Base-by-base conservation (phyloP, 1,140 invertebrate species). In the Panagrolaimus sp. region DNA sequence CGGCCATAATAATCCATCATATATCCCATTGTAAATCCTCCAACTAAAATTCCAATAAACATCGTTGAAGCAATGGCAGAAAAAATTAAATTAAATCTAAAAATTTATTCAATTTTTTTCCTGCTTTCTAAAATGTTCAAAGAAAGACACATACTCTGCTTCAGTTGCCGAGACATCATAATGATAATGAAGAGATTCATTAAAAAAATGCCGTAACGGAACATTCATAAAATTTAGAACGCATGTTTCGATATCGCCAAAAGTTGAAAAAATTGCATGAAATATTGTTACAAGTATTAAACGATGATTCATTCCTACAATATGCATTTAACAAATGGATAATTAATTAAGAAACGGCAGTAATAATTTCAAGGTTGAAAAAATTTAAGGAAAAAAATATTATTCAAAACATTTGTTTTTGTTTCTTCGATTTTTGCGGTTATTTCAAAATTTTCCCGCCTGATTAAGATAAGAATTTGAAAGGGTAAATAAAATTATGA, bases 1-100 rank as follows among this genome's bases (percentile, higher is more conserved):
- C 63, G 32, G 14, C 63, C 63, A 21, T 24, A 28, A 43, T 64
- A 43, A 28, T 64, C 38, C 38, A 43, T 64, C 1, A 32, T 7
- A 7, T 32, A 43, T 14, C 28, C 28, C 17, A 21, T 43, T 7
- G 28, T 64, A 64, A 64, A 17, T 12, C 28, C 63, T 38, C 63
- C 63, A 9, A 64, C n/a, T 9, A 64, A 43, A 14, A 64, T 64
- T n/a, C 63, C 63, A 10, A 32, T 43, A 43, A 64, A 64, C 5
- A 43, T 21, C 7, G 63, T 9, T 6, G 63, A 64, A 10, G 28
- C 63, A 38, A 21, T 43, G 14, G 28, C 17, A 8, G 63, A 64
- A 64, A 24, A 64, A 43, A 64, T 32, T 21, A 64, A 21, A 14
- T 43, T 43, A 14, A 58, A 52, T 32, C 24, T 63, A 24, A 24